Percentiles rank a stretch among this genome's conserved stretches.
phyloP scores from a whole-genome alignment of 2,888 invertebrate genomes.

The Drosophila cognata region DNA sequence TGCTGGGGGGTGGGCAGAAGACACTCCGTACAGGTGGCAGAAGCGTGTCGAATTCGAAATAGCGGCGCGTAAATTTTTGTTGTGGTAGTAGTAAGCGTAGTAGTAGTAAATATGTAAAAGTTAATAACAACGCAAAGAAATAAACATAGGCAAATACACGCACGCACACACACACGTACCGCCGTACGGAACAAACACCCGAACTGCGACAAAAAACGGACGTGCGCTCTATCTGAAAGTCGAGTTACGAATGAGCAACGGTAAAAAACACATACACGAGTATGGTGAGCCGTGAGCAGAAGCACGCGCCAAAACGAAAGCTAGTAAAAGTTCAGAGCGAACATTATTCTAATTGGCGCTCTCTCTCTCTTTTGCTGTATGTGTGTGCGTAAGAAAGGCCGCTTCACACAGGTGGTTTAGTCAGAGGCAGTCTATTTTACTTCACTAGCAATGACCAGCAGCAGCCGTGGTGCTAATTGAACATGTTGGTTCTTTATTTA shows the following conservation, averaged over 20 bases:
- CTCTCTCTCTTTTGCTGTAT: constrained; percentile 1
- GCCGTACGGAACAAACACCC: constrained; percentile 28
- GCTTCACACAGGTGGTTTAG: constrained; percentile 57
- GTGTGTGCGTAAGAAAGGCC: constrained; percentile 12
- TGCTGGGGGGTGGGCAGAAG: constrained; percentile 15
- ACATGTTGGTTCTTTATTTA: constrained; percentile 48
- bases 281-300: constrained; percentile 45
- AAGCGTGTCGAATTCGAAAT: constrained; percentile 57
- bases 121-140: constrained; percentile 73
- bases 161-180: constrained; percentile 38
- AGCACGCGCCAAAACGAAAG: constrained; percentile 69
- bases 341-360: constrained; percentile 13
- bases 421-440: constrained; percentile 9
- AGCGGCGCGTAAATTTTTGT: constrained; percentile 50
- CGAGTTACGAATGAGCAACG: constrained; percentile 75
- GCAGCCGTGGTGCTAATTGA: constrained; percentile 63
- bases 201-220: constrained; percentile 33
- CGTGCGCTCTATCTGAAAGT: constrained; percentile 73
- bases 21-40: constrained; percentile 58
- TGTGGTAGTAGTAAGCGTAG: constrained; percentile 51
- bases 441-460: constrained; percentile 24
- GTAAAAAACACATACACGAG: constrained; percentile 37
- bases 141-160: constrained; percentile 54
- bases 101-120: constrained; percentile 62
- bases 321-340: constrained; percentile 59